phyloP scores from a whole-genome alignment of 2,888 invertebrate genomes.

The Apamea crenata region DNA sequence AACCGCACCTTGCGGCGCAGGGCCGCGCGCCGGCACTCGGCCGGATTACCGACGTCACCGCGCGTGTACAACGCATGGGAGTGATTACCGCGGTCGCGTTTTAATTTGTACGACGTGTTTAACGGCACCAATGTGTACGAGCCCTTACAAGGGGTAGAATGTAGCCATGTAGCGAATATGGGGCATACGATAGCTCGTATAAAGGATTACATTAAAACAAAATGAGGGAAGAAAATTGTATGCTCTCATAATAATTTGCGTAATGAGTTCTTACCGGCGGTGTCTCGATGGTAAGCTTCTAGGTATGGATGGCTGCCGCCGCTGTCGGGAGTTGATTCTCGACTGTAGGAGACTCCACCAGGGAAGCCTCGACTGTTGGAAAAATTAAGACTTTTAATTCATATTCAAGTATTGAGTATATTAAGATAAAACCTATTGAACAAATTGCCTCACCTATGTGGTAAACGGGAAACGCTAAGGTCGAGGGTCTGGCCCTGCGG shows the following conservation, averaged over 20 bases:
- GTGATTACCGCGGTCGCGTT: slow-evolving; percentile 84
- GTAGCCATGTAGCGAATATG: slow-evolving; percentile 54
- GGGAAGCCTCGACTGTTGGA: slow-evolving; percentile 91
- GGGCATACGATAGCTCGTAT: slow-evolving; percentile 64
- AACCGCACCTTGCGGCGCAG: slow-evolving; percentile 68
- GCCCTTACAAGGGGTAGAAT: slow-evolving; percentile 67
- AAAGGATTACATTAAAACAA: slow-evolving; percentile 67
- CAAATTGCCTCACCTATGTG: slow-evolving; percentile 93
- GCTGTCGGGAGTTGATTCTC: slow-evolving; percentile 97
- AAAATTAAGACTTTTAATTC: slow-evolving; percentile 65
- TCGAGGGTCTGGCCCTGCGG: slow-evolving; percentile 97
- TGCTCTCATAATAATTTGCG: slow-evolving; percentile 50
- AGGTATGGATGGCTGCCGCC: slow-evolving; percentile 96
- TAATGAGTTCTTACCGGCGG: slow-evolving; percentile 92
- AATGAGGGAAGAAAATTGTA: slow-evolving; percentile 64
- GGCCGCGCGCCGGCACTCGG: slow-evolving; percentile 59
- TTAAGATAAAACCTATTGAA: slow-evolving; percentile 51
- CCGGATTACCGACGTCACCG: slow-evolving; percentile 66
- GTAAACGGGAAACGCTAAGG: slow-evolving; percentile 96
- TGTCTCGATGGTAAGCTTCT: slow-evolving; percentile 95
- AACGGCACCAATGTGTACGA: slow-evolving; percentile 73
- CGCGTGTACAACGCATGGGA: slow-evolving; percentile 72
- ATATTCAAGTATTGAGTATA: slow-evolving; percentile 30
- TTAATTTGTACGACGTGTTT: slow-evolving; percentile 88
- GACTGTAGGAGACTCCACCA: slow-evolving; percentile 93